A percentile compares a stretch with the other conserved stretches of the same genome.
These are phyloP conservation scores for Elgaria multicarinata DNA, from an alignment of 2,113 vertebrate species.

Conservation along the genomic window DNA sequence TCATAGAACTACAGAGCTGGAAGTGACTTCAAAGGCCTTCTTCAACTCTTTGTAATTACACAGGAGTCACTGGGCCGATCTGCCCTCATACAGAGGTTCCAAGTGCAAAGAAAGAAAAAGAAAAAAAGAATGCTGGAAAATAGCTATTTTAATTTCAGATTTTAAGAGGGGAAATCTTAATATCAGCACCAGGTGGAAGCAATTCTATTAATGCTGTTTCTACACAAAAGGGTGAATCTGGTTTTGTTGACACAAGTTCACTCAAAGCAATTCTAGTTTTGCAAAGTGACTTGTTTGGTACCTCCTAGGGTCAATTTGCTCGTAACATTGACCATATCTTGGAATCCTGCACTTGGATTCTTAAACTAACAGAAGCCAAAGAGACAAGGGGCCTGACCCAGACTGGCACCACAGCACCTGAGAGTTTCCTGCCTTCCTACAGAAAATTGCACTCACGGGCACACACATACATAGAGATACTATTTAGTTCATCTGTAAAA, in stretches of 20 bases:
- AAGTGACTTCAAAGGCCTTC: constrained; percentile 26
- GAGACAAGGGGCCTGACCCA: not conserved
- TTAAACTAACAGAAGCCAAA: not conserved
- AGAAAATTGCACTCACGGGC: not conserved
- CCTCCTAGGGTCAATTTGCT: not conserved
- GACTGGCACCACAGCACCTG: not conserved
- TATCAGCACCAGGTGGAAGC: not conserved
- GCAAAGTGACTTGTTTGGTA: not conserved
- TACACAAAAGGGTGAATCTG: not conserved
- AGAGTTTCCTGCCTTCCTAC: not conserved
- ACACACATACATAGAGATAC: not conserved
- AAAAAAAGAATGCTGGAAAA: not conserved
- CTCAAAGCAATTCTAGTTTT: not conserved
- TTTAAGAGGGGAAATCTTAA: not conserved
- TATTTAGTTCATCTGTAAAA: not conserved
- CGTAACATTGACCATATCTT: not conserved
- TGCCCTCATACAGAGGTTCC: not conserved
- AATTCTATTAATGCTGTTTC: not conserved
- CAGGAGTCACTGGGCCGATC: not conserved
- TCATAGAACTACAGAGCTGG: constrained; percentile 18
- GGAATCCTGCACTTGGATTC: not conserved
- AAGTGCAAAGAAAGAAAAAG: not conserved
- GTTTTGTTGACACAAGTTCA: not conserved
- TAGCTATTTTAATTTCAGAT: not conserved
- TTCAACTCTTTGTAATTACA: constrained; percentile 15